A percentile compares a stretch with the other conserved stretches of the same genome.
phyloP scores from a whole-genome alignment of 2,797 vertebrate species.

The Glyptemys insculpta region DNA sequence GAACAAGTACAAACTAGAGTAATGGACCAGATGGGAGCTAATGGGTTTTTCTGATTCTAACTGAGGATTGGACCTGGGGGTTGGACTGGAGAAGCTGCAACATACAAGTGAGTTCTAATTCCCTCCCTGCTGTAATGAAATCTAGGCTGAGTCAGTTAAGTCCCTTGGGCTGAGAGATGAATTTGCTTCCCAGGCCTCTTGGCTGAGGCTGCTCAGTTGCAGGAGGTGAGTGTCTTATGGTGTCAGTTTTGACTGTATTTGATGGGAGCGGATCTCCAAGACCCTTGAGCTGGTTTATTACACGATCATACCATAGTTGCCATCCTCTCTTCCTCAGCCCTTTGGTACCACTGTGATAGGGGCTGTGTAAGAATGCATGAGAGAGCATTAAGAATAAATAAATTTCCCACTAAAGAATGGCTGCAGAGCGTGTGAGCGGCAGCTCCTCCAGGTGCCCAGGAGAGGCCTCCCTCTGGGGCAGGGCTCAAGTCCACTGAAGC shows the following conservation, averaged over 20 bases:
- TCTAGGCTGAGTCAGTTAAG: neutral
- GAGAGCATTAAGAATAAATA: neutral
- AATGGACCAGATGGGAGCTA: neutral
- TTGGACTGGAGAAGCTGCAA: neutral
- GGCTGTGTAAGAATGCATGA: neutral
- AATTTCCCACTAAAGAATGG: neutral
- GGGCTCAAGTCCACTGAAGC: neutral
- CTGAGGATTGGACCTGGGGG: neutral
- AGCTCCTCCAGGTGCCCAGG: neutral
- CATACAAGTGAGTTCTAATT: neutral
- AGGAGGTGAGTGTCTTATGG: neutral
- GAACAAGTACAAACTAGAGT: neutral
- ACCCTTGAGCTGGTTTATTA: neutral
- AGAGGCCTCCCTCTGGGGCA: neutral
- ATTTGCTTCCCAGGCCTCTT: neutral
- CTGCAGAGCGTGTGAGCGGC: neutral
- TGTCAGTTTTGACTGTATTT: conserved; percentile 19
- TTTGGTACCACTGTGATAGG: neutral
- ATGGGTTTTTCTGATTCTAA: neutral
- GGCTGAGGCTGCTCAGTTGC: conserved; percentile 2
- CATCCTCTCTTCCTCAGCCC: neutral
- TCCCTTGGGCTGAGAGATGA: neutral
- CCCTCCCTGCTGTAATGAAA: neutral
- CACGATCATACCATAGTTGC: neutral
- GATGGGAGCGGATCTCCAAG: neutral